These are phyloP conservation scores for Muntiacus muntjak DNA, from an alignment of 2,113 vertebrate genomes.

Conservation along the genomic window DNA sequence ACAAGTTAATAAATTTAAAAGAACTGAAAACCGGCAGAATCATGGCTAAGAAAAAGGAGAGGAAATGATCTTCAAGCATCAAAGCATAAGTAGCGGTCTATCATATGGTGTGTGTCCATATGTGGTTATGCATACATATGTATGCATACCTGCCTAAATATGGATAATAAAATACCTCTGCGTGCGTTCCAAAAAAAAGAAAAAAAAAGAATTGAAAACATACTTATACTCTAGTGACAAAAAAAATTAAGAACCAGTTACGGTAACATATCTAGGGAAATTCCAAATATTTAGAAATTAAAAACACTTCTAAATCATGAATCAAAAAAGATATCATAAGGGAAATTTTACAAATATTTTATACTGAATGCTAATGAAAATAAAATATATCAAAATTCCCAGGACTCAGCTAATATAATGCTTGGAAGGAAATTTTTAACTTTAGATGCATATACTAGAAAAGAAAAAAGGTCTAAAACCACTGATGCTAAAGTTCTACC, in stretches of 20 bases:
- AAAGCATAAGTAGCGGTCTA: too few species aligned
- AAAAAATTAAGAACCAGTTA: background rate
- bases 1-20: background rate
- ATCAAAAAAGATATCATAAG: background rate
- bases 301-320: background rate
- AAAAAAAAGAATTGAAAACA: background rate
- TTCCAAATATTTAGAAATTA: background rate
- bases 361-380: background rate
- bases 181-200: too few species aligned
- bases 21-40: background rate
- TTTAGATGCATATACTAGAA: background rate
- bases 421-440: background rate
- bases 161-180: too few species aligned
- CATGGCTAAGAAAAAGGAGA: too few species aligned
- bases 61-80: too few species aligned
- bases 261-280: background rate
- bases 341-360: background rate
- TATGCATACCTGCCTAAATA: too few species aligned
- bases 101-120: too few species aligned
- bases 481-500: background rate
- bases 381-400: background rate
- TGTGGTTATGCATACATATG: too few species aligned
- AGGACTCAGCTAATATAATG: background rate
- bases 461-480: background rate
- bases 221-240: background rate